Conservation (phyloP, 2,888 invertebrate species). For the Nasonia oneida region DNA sequence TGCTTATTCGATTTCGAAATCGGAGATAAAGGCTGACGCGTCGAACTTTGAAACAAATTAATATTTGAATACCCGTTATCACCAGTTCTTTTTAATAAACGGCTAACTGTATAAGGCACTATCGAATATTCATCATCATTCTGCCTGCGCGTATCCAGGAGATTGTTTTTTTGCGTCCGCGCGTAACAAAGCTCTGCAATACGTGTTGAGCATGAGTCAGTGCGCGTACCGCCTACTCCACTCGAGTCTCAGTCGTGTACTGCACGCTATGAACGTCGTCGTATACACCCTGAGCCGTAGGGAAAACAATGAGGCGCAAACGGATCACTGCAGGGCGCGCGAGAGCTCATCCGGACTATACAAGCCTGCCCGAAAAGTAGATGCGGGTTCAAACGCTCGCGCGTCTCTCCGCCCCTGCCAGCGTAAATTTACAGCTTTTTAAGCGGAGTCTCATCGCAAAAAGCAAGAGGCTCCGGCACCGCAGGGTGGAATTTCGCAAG, state of each 20-base stretch:
- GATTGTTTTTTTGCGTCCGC: neutral
- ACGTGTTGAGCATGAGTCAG: slow-evolving; percentile 1
- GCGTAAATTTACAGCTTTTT: slow-evolving; percentile 46
- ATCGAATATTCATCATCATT: neutral
- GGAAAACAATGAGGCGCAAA: slow-evolving; percentile 14
- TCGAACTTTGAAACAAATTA: neutral
- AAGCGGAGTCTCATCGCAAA: neutral
- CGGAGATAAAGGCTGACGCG: neutral
- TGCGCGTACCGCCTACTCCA: neutral
- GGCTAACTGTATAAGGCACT: neutral
- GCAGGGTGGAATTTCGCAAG: neutral
- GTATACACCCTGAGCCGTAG: neutral
- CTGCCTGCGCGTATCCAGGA: neutral
- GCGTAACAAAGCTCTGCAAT: neutral
- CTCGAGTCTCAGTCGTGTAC: neutral
- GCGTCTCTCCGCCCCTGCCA: neutral
- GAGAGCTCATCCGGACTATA: slow-evolving; percentile 12
- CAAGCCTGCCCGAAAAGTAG: neutral
- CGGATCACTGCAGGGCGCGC: neutral
- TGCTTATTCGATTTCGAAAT: too few species aligned
- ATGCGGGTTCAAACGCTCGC: slow-evolving; percentile 38
- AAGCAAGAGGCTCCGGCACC: neutral
- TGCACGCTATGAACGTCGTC: neutral
- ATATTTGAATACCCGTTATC: neutral
- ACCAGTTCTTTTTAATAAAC: neutral